Evolutionary conservation across 2,888 invertebrate species (phyloP).

Genomic region (Phymatocera aterrima): DNA sequence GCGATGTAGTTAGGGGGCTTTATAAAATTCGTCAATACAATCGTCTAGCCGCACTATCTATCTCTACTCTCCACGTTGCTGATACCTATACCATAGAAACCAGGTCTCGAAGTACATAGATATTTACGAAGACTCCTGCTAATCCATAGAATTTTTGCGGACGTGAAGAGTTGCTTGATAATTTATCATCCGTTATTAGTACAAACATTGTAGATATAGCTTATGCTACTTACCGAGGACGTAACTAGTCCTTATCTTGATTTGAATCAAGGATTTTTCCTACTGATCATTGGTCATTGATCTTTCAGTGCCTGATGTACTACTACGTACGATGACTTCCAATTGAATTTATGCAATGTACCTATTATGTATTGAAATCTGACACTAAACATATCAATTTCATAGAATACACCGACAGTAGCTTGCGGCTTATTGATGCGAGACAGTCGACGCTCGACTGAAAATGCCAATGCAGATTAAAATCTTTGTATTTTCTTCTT

Average conservation of each 20-base stretch:
- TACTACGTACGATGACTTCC: neutral
- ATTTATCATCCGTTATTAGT: neutral
- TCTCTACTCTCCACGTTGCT: neutral
- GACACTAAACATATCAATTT: conserved; percentile 1
- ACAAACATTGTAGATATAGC: neutral
- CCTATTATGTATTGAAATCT: neutral
- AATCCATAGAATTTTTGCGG: neutral
- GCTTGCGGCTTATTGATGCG: conserved; percentile 2
- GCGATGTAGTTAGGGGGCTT: neutral
- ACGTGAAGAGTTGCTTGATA: neutral
- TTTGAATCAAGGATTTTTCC: neutral
- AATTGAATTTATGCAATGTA: neutral
- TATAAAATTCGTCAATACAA: neutral
- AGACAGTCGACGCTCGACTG: neutral
- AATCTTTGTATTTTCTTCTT: neutral
- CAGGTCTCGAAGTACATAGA: neutral
- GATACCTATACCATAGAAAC: neutral
- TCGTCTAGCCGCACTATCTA: conserved; percentile 3
- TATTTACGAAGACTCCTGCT: neutral
- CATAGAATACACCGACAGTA: neutral
- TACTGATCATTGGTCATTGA: neutral
- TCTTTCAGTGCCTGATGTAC: neutral
- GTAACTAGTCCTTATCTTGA: neutral
- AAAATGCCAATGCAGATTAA: neutral
- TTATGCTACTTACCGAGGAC: neutral